These are phyloP conservation scores for Sarcophaga rosellei DNA, from an alignment of 2,888 invertebrate genomes.

Conservation along the genomic window DNA sequence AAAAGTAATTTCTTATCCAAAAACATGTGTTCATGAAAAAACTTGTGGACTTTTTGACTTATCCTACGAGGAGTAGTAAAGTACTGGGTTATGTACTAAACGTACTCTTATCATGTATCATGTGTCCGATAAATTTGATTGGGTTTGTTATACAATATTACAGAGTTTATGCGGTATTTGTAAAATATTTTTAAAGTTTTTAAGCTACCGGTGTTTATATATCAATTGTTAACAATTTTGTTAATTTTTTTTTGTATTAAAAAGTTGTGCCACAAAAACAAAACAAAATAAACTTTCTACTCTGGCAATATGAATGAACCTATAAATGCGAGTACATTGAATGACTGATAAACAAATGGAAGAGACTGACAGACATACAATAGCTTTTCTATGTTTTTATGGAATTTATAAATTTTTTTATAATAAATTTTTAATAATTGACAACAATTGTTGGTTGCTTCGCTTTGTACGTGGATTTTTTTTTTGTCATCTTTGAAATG, in stretches of 20 bases:
- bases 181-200: too few species aligned
- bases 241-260: background rate
- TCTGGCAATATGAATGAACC: background rate
- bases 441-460: constrained; percentile 9
- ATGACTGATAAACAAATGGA: too few species aligned
- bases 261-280: background rate
- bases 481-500: background rate
- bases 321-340: background rate
- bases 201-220: background rate
- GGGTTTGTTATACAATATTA: too few species aligned
- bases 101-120: too few species aligned
- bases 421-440: constrained; percentile 8
- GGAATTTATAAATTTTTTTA: background rate
- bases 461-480: background rate
- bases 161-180: too few species aligned
- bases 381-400: background rate
- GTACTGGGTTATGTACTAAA: too few species aligned
- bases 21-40: too few species aligned
- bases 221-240: constrained; percentile 2
- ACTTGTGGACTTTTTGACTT: too few species aligned
- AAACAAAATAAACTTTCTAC: constrained; percentile 8
- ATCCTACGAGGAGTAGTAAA: too few species aligned
- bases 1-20: too few species aligned
- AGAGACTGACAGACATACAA: background rate
- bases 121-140: too few species aligned